Evolutionary conservation across 2,113 vertebrate species (phyloP), one percentile per base, ranked within the genome.

Genomic region (Dunckerocampus dactyliophorus): DNA sequence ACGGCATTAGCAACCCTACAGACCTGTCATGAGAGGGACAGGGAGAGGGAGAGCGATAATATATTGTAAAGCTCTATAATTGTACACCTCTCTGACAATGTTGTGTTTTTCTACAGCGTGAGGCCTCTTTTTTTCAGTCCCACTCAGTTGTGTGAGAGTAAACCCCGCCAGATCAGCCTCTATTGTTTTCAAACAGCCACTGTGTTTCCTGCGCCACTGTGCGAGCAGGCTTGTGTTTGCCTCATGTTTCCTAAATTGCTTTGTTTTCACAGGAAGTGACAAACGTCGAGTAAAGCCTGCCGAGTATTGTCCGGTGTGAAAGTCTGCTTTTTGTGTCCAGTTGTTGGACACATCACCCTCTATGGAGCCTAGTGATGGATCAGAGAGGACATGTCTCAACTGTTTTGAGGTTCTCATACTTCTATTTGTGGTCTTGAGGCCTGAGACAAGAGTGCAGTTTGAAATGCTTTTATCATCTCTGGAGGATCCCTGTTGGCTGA

Each of bases 161-260:
- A 82, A 74, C 77, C 77, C 77, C 63, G 66, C 74, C 68, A 74
- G 77, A 74, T 81, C 69, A 74, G 69, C 78, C 79, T 66, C 83
- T 71, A 82, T 88, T 89, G 87, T 89, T 69, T 80, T 77, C 57
- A 63, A 75, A 76, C 55, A 79, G 62, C 77, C 65, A 20, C 72
- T 75, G 78, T 65, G 71, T 86, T 91, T 91, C 88, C 88, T 89
- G 87, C 82, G 82, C 28, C 62, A 75, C 68, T 74, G 63, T 76
- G 76, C 61, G 74, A 65, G 70, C 59, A 22, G 28, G 72, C 70
- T 47, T 64, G 72, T 79, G 80, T 82, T 83, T 76, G 74, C 71
- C 64, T 73, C 82, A 79, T 56, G 77, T 86, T 86, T 87, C 80
- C 83, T 83, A 80, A 85, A 82, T 77, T 73, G 71, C 82, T 88